phyloP scores from a whole-genome alignment of 2,113 vertebrate species.

The Lophochroa leadbeateri region DNA sequence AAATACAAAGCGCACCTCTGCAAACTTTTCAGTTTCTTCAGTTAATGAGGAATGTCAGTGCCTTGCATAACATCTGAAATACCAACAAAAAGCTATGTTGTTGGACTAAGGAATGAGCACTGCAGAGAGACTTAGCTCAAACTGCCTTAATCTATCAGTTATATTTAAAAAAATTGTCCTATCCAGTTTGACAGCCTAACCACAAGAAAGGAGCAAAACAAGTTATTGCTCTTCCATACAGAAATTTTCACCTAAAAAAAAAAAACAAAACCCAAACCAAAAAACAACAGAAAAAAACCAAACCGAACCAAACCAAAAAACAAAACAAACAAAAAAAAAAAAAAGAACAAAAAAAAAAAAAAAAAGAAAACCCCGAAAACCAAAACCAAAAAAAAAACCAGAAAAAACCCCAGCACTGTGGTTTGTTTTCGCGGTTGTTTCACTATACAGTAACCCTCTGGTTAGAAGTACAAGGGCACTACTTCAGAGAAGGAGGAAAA shows the following conservation, averaged over 20 bases:
- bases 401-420: fast-evolving
- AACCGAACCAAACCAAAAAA: too few relatives aligned
- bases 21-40: not conserved
- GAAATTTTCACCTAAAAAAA: not conserved
- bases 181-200: not conserved
- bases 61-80: not conserved
- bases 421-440: not conserved
- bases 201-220: not conserved
- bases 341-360: too few relatives aligned
- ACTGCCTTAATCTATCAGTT: not conserved
- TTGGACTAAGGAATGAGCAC: not conserved
- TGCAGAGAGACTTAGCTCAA: not conserved
- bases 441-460: not conserved
- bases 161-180: not conserved
- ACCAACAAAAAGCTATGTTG: not conserved
- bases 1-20: not conserved
- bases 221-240: not conserved
- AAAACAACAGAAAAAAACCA: not conserved
- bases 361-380: not conserved
- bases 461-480: not conserved
- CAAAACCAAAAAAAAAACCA: not conserved
- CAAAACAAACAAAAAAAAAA: not conserved
- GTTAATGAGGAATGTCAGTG: not conserved
- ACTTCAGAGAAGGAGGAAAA: not conserved
- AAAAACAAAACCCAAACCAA: too few relatives aligned